Evolutionary conservation across 37 sponge, comb jelly and placozoan species (phyloP).

Genomic region (Bolinopsis microptera): DNA sequence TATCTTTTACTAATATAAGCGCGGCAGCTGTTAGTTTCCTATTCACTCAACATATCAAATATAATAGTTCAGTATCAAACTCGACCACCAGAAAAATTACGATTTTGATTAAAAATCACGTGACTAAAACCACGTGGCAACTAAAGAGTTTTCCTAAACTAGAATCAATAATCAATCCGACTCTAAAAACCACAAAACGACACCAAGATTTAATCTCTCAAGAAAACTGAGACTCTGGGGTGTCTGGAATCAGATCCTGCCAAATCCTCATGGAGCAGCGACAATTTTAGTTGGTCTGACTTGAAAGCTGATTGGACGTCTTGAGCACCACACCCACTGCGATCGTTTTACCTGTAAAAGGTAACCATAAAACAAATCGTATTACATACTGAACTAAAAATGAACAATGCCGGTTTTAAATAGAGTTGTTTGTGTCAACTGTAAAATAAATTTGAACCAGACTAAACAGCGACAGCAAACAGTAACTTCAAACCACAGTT

Average conservation of each 20-base stretch:
- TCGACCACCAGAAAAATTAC: background rate
- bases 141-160: background rate
- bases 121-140: background rate
- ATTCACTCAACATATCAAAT: background rate
- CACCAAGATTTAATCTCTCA: background rate
- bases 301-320: slow-evolving; percentile 20
- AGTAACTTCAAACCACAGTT: no score
- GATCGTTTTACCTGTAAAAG: slow-evolving; percentile 84
- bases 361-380: no score
- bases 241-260: background rate
- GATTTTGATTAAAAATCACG: background rate
- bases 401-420: no score
- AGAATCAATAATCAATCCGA: background rate
- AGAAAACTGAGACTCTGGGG: background rate
- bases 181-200: background rate
- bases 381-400: no score
- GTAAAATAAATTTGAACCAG: no score
- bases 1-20: background rate
- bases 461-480: no score
- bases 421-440: no score
- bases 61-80: background rate
- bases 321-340: slow-evolving; percentile 97
- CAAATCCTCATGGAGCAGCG: background rate
- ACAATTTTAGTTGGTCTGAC: slow-evolving; percentile 44
- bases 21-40: background rate